Evolutionary conservation across 2,888 invertebrate genomes (phyloP).

Genomic region (Tinea semifulvella): DNA sequence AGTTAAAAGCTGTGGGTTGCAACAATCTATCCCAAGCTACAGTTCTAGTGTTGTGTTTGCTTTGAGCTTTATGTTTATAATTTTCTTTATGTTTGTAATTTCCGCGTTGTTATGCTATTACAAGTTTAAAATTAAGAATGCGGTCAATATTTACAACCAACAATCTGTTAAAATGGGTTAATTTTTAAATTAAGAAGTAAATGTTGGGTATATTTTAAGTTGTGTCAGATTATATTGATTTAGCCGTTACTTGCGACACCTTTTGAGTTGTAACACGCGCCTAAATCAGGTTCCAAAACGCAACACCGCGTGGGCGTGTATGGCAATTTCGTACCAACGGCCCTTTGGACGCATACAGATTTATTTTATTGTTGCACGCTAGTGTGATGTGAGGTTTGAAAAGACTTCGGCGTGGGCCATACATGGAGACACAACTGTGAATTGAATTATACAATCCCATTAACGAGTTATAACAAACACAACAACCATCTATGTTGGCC

Average conservation of each 20-base stretch:
- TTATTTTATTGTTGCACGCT: constrained; percentile 10
- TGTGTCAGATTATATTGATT: constrained; percentile 9
- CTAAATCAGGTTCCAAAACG: constrained; percentile 14
- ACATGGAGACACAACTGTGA: neutral
- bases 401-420: constrained; percentile 5
- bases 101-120: too few species aligned
- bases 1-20: too few species aligned
- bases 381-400: constrained; percentile 4
- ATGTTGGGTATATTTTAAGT: neutral
- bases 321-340: constrained; percentile 13
- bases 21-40: too few species aligned
- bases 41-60: too few species aligned
- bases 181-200: constrained; percentile 1
- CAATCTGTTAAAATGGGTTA: constrained; percentile 1
- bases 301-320: constrained; percentile 11
- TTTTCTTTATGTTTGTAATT: too few species aligned
- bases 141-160: too few species aligned
- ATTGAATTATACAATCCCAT: neutral
- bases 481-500: too few species aligned
- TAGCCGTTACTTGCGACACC: constrained; percentile 9
- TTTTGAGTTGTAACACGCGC: constrained; percentile 11
- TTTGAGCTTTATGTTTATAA: too few species aligned
- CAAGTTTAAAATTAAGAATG: too few species aligned
- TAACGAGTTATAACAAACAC: too few species aligned
- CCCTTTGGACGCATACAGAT: constrained; percentile 4